Evolutionary conservation across 2,113 vertebrate species (phyloP).

Genomic region (Xiphophorus hellerii): DNA sequence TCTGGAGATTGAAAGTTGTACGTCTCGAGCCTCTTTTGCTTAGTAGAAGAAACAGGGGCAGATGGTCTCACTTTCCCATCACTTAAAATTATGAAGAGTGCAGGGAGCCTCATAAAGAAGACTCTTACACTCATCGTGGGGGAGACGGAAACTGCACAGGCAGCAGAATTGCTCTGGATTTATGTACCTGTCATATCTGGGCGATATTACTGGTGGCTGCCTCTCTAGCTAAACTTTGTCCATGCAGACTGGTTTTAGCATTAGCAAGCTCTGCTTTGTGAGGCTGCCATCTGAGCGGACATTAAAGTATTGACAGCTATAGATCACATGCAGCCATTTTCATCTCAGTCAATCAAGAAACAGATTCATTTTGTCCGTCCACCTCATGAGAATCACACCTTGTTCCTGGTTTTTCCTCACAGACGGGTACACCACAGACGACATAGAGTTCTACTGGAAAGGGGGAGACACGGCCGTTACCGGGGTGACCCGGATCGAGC

Average conservation of each 20-base stretch:
- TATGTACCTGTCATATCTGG: conserved; percentile 54
- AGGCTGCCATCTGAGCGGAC: conserved; percentile 14
- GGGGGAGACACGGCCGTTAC: conserved; percentile 93
- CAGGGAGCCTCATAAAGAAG: conserved; percentile 44
- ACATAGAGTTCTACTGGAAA: conserved; percentile 98
- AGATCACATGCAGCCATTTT: conserved; percentile 39
- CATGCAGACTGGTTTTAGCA: conserved; percentile 14
- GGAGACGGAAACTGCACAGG: conserved; percentile 51
- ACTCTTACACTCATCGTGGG: conserved; percentile 29
- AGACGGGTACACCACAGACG: conserved; percentile 99
- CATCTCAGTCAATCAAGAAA: conserved; percentile 42
- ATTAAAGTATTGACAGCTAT: conserved; percentile 38
- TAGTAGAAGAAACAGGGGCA: conserved; percentile 23
- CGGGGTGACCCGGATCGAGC: conserved; percentile 92
- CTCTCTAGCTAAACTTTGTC: conserved; percentile 24
- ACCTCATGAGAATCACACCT: not conserved
- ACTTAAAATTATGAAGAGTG: conserved; percentile 51
- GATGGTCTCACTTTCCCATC: conserved; percentile 30
- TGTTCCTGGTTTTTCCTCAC: conserved; percentile 24
- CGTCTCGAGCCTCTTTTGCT: conserved; percentile 69
- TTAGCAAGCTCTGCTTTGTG: too few species aligned
- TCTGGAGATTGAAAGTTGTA: conserved; percentile 99
- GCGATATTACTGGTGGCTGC: conserved; percentile 30
- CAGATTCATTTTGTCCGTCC: conserved; percentile 7
- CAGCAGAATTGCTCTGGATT: conserved; percentile 54